A percentile compares a stretch with the other conserved stretches of the same genome.
Conservation (phyloP, 2,888 invertebrate species). For the Archips crataeganus region DNA sequence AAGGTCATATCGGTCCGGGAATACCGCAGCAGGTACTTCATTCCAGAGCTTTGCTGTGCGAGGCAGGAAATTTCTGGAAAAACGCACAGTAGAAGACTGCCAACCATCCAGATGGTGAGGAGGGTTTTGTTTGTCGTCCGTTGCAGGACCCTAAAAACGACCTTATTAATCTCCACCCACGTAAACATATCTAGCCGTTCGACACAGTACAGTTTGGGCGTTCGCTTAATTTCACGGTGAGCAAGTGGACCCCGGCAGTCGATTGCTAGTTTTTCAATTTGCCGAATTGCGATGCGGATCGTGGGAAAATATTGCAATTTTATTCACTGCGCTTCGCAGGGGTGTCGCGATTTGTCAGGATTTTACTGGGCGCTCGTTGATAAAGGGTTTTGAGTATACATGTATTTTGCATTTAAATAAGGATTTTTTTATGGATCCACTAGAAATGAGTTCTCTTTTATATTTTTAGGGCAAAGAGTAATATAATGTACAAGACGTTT, state of each 20-base stretch:
- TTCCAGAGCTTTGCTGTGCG: too few relatives aligned
- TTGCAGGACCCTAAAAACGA: not conserved
- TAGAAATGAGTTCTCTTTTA: not conserved
- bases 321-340: conserved; percentile 51
- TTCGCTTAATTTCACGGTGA: conserved; percentile 62
- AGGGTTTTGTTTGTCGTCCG: too few relatives aligned
- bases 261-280: conserved; percentile 63
- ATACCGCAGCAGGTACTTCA: too few relatives aligned
- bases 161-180: conserved; percentile 5
- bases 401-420: conserved; percentile 8
- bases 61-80: too few relatives aligned
- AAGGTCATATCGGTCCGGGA: too few relatives aligned
- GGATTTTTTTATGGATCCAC: not conserved
- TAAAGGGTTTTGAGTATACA: conserved; percentile 21
- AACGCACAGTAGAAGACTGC: too few relatives aligned
- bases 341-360: conserved; percentile 39
- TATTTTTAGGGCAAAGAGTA: not conserved
- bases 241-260: conserved; percentile 55
- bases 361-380: conserved; percentile 26
- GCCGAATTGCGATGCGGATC: conserved; percentile 50
- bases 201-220: conserved; percentile 20
- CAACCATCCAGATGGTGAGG: too few relatives aligned
- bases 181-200: not conserved
- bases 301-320: conserved; percentile 62
- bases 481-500: too few relatives aligned